These are phyloP conservation scores for Chamaetylas fuelleborni DNA, from an alignment of 2,113 vertebrate species.

Conservation along the genomic window DNA sequence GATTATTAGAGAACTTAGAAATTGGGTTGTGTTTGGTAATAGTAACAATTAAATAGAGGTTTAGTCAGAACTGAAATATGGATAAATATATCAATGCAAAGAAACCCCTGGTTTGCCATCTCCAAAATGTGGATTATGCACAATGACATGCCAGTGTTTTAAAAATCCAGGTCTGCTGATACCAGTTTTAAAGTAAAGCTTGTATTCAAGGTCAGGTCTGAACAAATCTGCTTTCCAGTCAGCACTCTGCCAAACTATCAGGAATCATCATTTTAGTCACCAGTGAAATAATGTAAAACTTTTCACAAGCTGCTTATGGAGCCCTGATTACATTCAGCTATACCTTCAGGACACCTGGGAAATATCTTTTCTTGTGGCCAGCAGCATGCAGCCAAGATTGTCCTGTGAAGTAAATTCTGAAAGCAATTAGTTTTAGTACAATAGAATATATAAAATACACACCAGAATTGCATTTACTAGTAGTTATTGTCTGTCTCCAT, in stretches of 20 bases:
- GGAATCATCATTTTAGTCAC: neutral
- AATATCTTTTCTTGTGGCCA: neutral
- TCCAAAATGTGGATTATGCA: neutral
- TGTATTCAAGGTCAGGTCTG: neutral
- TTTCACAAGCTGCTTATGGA: neutral
- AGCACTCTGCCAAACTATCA: neutral
- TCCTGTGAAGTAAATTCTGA: neutral
- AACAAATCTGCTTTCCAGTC: neutral
- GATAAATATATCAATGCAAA: neutral
- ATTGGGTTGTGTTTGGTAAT: neutral
- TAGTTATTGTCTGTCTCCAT: slow-evolving; percentile 28
- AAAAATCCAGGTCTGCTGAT: neutral
- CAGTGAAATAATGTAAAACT: neutral
- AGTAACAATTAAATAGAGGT: neutral
- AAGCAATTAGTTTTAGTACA: neutral
- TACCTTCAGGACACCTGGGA: neutral
- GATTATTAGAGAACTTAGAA: neutral
- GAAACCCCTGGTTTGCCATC: neutral
- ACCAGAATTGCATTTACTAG: neutral
- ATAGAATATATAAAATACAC: neutral
- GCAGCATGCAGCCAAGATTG: neutral
- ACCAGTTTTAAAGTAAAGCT: neutral
- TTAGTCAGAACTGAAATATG: neutral
- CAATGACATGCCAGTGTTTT: neutral
- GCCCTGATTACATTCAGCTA: neutral